Base-by-base conservation (phyloP, 2,113 vertebrate genomes). In the Pseudorasbora parva region DNA sequence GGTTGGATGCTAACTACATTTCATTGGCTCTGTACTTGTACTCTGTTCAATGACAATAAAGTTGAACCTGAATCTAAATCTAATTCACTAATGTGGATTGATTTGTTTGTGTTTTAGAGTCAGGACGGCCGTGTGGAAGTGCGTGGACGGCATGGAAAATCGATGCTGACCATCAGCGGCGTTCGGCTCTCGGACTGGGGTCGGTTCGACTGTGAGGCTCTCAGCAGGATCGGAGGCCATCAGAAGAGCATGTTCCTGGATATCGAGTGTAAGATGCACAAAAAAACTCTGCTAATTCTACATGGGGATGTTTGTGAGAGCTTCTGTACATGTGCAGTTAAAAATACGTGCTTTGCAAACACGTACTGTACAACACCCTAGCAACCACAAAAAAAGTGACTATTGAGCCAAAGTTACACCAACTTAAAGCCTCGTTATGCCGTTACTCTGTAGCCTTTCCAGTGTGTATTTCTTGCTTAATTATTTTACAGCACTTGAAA, bases 201-300 rank as follows among this genome's bases (percentile, higher is more conserved):
- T 15, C 95, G 96, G 76, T 99, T 98, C 33, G 96, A 98, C 95
- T 99, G 98, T 77, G 97, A 98, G 92, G 97, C 98, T 0, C 94
- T 95, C 11, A 99, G 97, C 89, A 94, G 96, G 90, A 98, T 99
- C 82, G 98, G 97, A 87, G 96, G 96, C 21, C 96, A 98, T 86
- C 96, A 98, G 93, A 98, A 97, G 91, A 98, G 97, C 96, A 97
- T 98, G 97, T 97, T 95, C 88, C 95, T 99, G 89, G 97, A 99
- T 90, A 96, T 99, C 78, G 97, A 98, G 93, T 98, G 97, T 99
- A 78, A 93, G 93, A 66, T 57, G 23, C 72, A 19, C 25, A 17
- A 27, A 17, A 37, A 69, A 41, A n/a, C n/a, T n/a, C 47, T 54
- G 51, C 3, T 54, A 0, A 21, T 54, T 19, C 21, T 54, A 19